Evolutionary conservation across 2,888 invertebrate species (phyloP).

Genomic region (Danaus chrysippus): DNA sequence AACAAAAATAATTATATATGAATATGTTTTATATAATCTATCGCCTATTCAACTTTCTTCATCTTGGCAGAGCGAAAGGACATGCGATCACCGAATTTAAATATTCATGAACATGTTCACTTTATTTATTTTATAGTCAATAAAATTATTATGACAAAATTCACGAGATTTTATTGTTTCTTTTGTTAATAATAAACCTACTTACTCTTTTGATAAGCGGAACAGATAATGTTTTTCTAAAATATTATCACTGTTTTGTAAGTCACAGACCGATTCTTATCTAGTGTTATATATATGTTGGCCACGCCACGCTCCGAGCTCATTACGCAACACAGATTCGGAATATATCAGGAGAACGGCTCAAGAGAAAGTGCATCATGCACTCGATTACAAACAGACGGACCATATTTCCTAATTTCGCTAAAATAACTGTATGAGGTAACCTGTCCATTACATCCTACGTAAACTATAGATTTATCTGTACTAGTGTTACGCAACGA

Average conservation of each 20-base stretch:
- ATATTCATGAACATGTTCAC: not conserved
- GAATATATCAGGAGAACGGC: conserved; percentile 41
- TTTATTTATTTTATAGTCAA: not conserved
- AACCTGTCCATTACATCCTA: conserved; percentile 6
- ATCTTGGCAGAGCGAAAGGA: not conserved
- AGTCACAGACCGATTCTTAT: too few relatives aligned
- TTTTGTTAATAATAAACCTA: too few relatives aligned
- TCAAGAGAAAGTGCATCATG: conserved; percentile 63
- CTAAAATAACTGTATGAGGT: conserved; percentile 27
- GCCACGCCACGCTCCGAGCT: not conserved
- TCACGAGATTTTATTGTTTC: too few relatives aligned
- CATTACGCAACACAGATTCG: conserved; percentile 45
- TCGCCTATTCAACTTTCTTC: not conserved
- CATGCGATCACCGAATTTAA: not conserved
- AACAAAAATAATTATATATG: too few relatives aligned
- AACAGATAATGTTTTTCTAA: too few relatives aligned
- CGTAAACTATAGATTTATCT: conserved; percentile 8
- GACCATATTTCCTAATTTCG: conserved; percentile 49
- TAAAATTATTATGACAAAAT: too few relatives aligned
- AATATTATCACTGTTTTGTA: too few relatives aligned
- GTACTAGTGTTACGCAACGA: conserved; percentile 1
- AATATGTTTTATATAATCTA: too few relatives aligned
- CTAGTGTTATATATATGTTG: not conserved
- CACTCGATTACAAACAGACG: conserved; percentile 41
- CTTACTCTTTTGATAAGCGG: too few relatives aligned